Conservation (phyloP, 2,888 invertebrate species). For the Baccha elongata region DNA sequence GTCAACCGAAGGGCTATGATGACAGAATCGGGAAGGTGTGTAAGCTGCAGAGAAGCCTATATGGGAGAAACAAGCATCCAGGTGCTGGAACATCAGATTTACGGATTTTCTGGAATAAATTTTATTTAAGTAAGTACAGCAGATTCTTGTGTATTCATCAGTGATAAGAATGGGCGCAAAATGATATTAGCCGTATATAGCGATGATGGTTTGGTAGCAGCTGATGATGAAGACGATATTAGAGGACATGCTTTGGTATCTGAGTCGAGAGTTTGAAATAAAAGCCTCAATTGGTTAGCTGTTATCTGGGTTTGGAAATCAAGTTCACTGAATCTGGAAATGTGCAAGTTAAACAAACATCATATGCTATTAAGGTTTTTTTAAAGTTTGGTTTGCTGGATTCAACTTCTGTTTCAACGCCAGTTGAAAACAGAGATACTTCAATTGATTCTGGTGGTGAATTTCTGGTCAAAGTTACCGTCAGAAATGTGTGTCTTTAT, state of each 20-base stretch:
- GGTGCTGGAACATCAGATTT: no score
- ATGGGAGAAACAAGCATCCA: no score
- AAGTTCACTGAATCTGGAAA: neutral
- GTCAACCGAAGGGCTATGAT: no score
- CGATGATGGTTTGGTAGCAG: no score
- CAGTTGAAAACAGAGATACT: slow-evolving; percentile 11
- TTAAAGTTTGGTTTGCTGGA: slow-evolving; percentile 24
- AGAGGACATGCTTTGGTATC: neutral
- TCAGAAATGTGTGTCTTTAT: no score
- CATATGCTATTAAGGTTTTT: slow-evolving; percentile 20
- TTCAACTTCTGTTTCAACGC: slow-evolving; percentile 32
- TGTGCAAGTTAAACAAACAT: slow-evolving; percentile 11
- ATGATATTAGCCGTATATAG: neutral
- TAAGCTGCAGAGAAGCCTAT: no score
- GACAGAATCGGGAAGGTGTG: no score
- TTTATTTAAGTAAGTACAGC: no score
- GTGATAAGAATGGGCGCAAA: neutral
- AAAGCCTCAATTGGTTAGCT: slow-evolving; percentile 9
- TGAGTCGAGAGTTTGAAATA: slow-evolving; percentile 26
- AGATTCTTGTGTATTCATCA: slow-evolving; percentile 1
- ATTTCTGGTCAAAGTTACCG: no score
- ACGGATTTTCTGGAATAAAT: no score
- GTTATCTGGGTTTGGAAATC: slow-evolving; percentile 29
- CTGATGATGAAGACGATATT: neutral
- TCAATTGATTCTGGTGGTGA: no score